Percentiles rank a stretch among this genome's conserved stretches.
Evolutionary conservation across 1,140 invertebrate genomes (phyloP).

Genomic region (Macrotrachela quadricornifera): DNA sequence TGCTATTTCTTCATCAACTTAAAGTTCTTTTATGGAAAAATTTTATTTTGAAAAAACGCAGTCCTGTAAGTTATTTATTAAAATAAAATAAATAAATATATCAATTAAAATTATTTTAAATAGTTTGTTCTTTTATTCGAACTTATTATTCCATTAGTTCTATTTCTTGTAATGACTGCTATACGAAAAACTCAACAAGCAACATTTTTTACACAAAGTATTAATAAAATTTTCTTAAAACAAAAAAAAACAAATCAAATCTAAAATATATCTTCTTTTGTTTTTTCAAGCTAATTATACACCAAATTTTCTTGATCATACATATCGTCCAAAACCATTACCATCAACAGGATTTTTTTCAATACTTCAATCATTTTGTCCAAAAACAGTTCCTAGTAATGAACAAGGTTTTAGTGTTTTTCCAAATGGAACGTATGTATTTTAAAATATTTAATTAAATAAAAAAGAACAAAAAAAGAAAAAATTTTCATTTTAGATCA

Average conservation of each 20-base stretch:
- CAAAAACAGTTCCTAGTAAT: conserved; percentile 14
- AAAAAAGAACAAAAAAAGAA: neutral
- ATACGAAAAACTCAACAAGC: conserved; percentile 30
- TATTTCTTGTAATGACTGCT: conserved; percentile 30
- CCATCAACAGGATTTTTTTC: conserved; percentile 32
- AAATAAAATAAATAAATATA: neutral
- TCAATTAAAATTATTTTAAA: neutral
- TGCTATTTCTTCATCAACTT: conserved; percentile 26
- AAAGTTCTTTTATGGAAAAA: conserved; percentile 34
- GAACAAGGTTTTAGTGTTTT: conserved; percentile 26
- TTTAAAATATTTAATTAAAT: too few species aligned
- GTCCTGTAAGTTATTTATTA: conserved; percentile 23
- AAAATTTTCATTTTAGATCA: conserved; percentile 15
- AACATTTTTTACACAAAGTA: conserved; percentile 20
- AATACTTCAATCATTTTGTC: conserved; percentile 32
- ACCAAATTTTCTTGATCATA: neutral
- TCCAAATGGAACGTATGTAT: conserved; percentile 25
- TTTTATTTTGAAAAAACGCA: conserved; percentile 32
- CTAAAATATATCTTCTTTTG: conserved; percentile 12
- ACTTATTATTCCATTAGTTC: conserved; percentile 30
- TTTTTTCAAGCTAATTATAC: conserved; percentile 13
- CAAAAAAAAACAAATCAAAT: neutral
- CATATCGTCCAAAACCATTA: conserved; percentile 16
- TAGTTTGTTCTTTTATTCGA: conserved; percentile 30
- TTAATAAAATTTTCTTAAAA: conserved; percentile 8